These are phyloP conservation scores for Agrotis exclamationis DNA, from an alignment of 2,888 invertebrate genomes.

Conservation along the genomic window DNA sequence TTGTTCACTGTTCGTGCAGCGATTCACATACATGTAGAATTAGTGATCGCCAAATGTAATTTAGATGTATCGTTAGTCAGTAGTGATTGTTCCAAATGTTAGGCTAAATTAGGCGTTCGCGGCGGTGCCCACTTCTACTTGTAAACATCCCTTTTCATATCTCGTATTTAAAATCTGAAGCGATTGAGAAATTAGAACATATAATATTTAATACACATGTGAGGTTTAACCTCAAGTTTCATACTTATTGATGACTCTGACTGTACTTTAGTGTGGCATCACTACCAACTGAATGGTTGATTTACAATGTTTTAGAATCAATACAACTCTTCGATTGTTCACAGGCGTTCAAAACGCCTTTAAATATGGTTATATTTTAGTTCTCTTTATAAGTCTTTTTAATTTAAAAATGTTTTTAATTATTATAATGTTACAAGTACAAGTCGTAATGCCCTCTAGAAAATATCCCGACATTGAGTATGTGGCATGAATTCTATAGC, in stretches of 20 bases:
- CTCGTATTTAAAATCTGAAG: neutral
- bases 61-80: conserved; percentile 89
- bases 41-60: conserved; percentile 90
- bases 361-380: conserved; percentile 26
- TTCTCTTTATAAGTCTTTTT: neutral
- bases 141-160: conserved; percentile 60
- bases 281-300: conserved; percentile 18
- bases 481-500: neutral
- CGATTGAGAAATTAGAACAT: conserved; percentile 15
- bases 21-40: conserved; percentile 84
- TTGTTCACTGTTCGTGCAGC: conserved; percentile 76
- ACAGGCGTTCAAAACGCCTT: conserved; percentile 37
- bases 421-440: neutral
- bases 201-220: neutral
- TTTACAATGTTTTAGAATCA: conserved; percentile 49
- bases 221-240: conserved; percentile 40
- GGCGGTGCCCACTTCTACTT: conserved; percentile 76
- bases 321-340: conserved; percentile 30
- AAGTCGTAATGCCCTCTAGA: neutral
- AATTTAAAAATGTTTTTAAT: neutral
- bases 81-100: conserved; percentile 91
- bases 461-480: neutral
- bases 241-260: conserved; percentile 43
- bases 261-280: conserved; percentile 45
- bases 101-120: conserved; percentile 86